phyloP scores from a whole-genome alignment of 2,888 invertebrate genomes.

The Phasia obesa region DNA sequence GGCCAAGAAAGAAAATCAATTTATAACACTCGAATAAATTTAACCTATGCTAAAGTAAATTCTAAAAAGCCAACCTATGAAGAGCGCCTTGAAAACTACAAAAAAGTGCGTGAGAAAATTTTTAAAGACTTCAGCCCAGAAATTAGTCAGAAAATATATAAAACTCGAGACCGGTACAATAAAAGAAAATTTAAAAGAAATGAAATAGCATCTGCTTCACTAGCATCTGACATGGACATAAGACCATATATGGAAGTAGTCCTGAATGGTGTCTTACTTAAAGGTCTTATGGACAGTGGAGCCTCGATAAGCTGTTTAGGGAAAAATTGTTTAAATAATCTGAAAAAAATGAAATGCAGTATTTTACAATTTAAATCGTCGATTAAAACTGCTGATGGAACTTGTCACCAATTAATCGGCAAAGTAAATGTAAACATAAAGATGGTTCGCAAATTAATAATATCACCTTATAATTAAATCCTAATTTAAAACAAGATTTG shows the following conservation, averaged over 20 bases:
- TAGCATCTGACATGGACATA: too few species aligned
- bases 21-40: neutral
- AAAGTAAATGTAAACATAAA: constrained; percentile 9
- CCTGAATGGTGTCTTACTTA: too few species aligned
- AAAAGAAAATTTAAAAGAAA: too few species aligned
- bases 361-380: neutral
- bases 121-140: neutral
- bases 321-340: neutral
- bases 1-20: too few species aligned
- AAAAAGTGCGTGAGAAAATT: neutral
- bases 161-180: neutral
- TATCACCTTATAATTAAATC: constrained; percentile 25
- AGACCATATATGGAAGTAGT: too few species aligned
- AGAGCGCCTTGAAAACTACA: neutral
- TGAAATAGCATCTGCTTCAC: too few species aligned
- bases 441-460: neutral
- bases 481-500: constrained; percentile 3
- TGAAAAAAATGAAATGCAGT: neutral
- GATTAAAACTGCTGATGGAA: constrained; percentile 7
- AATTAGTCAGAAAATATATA: neutral
- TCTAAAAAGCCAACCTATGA: neutral
- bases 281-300: too few species aligned
- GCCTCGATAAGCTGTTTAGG: too few species aligned
- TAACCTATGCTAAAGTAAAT: neutral
- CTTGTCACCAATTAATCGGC: neutral